Evolutionary conservation across 2,797 vertebrate species (phyloP).

Genomic region (Lutjanus campechanus): DNA sequence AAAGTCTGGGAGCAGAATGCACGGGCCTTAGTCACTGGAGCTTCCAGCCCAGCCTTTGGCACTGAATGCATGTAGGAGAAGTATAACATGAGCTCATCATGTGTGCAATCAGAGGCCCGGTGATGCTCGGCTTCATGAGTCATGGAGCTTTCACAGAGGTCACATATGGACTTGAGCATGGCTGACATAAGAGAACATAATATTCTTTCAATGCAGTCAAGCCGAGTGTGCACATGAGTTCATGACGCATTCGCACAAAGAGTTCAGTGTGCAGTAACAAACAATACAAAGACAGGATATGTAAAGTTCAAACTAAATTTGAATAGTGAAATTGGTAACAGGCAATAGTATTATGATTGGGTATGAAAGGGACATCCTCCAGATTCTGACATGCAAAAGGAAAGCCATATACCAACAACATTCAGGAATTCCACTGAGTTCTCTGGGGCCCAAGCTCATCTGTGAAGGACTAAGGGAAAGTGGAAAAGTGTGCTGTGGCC

Average conservation of each 20-base stretch:
- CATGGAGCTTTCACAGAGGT: constrained; percentile 43
- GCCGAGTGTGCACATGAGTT: not conserved
- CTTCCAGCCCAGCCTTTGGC: constrained; percentile 30
- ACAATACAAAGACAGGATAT: too few relatives aligned
- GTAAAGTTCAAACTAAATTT: too few relatives aligned
- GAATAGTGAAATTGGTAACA: too few relatives aligned
- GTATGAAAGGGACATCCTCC: too few relatives aligned
- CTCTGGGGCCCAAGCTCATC: too few relatives aligned
- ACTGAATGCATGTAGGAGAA: constrained; percentile 13
- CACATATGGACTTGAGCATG: constrained; percentile 32
- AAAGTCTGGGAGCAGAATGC: constrained; percentile 39
- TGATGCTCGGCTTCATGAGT: constrained; percentile 35
- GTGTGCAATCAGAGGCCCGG: constrained; percentile 34
- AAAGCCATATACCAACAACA: too few relatives aligned
- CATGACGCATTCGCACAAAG: not conserved
- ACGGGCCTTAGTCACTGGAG: constrained; percentile 43
- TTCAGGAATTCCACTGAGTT: too few relatives aligned
- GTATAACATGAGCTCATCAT: constrained; percentile 53
- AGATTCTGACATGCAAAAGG: too few relatives aligned
- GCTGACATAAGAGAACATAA: constrained; percentile 22
- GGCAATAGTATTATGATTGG: too few relatives aligned
- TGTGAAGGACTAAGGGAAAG: too few relatives aligned
- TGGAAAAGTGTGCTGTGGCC: too few relatives aligned
- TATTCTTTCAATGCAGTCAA: constrained; percentile 1
- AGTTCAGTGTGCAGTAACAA: not conserved